Percentiles rank a stretch among this genome's conserved stretches.
Conservation (phyloP, 2,797 vertebrate genomes). For the Mus spretus region DNA sequence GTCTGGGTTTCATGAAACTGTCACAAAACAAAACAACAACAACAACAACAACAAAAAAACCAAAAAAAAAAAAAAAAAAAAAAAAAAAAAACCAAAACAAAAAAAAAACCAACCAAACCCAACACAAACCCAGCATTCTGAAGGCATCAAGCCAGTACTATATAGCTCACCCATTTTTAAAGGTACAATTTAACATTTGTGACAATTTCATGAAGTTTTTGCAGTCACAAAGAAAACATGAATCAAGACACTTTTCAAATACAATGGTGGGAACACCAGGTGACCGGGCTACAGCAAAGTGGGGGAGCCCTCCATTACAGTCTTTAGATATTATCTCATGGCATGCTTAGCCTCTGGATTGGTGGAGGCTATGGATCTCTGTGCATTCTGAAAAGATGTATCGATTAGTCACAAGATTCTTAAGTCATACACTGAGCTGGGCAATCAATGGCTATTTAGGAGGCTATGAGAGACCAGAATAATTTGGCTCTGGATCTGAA, state of each 20-base stretch:
- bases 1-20: neutral
- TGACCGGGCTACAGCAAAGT: neutral
- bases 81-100: too few species aligned
- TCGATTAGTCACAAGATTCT: neutral
- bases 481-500: neutral
- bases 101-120: neutral
- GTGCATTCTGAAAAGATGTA: neutral
- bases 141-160: slow-evolving; percentile 7
- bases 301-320: neutral
- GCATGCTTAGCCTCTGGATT: neutral
- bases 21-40: too few species aligned
- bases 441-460: neutral
- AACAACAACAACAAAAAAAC: too few species aligned
- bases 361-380: neutral
- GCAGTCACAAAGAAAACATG: neutral
- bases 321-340: neutral
- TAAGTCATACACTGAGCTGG: neutral
- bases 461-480: neutral
- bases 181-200: neutral
- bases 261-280: neutral
- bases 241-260: neutral
- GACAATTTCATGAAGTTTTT: neutral
- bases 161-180: neutral
- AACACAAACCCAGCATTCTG: neutral
- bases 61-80: too few species aligned